phyloP scores from a whole-genome alignment of 2,888 invertebrate species.

The Galerucella nymphaeae region DNA sequence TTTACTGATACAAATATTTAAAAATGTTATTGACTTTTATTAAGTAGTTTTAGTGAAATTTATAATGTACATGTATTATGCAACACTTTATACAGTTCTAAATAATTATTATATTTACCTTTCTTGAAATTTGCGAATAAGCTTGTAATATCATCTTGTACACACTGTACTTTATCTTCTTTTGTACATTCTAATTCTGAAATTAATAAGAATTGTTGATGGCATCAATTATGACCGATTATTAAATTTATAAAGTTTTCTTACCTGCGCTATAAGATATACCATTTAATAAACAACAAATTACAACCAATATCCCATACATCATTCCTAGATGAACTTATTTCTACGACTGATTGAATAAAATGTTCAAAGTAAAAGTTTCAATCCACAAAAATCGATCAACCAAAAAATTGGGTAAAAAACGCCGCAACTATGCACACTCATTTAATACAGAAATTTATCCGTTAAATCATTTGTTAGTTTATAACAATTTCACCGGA shows the following conservation, averaged over 20 bases:
- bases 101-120: not conserved
- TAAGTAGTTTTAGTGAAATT: too few relatives aligned
- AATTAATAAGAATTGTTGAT: not conserved
- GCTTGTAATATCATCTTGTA: not conserved
- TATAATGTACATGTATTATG: too few relatives aligned
- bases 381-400: conserved; percentile 40
- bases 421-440: not conserved
- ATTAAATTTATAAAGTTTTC: conserved; percentile 5
- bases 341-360: conserved; percentile 30
- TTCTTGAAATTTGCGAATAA: conserved; percentile 7
- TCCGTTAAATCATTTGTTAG: not conserved
- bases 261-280: conserved; percentile 17
- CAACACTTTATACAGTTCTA: not conserved
- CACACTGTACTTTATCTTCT: not conserved
- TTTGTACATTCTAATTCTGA: conserved; percentile 1
- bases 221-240: too few relatives aligned
- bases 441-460: not conserved
- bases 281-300: conserved; percentile 5
- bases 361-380: conserved; percentile 44
- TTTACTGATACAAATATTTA: not conserved
- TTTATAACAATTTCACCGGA: not conserved
- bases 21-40: not conserved
- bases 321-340: conserved; percentile 22
- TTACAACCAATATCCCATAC: not conserved
- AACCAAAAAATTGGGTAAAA: conserved; percentile 44